phyloP scores from a whole-genome alignment of 37 sponge, comb jelly and placozoan species.

The Spongia lamella region DNA sequence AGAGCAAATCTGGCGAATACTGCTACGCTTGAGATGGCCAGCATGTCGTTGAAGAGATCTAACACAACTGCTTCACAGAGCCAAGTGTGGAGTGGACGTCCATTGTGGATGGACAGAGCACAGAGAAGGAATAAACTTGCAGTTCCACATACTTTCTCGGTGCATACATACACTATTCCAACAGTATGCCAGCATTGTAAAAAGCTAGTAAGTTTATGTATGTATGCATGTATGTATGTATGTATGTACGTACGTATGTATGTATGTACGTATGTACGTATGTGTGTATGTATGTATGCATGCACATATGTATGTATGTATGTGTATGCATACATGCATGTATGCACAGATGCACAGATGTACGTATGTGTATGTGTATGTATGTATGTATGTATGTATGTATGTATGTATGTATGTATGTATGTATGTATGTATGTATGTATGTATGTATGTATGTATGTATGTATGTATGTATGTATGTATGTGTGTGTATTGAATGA shows the following conservation, averaged over 20 bases:
- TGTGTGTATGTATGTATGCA: too few relatives aligned
- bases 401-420: too few relatives aligned
- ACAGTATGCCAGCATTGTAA: conserved; percentile 89
- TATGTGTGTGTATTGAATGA: neutral
- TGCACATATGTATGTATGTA: too few relatives aligned
- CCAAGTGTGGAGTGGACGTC: conserved; percentile 75
- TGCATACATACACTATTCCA: conserved; percentile 73
- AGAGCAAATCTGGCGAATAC: conserved; percentile 21
- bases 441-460: too few relatives aligned
- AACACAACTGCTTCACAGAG: neutral
- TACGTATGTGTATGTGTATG: too few relatives aligned
- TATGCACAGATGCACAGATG: too few relatives aligned
- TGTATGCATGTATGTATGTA: neutral
- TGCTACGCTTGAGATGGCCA: neutral
- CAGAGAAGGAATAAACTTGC: conserved; percentile 40
- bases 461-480: too few relatives aligned
- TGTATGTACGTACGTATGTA: too few relatives aligned
- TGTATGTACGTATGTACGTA: neutral
- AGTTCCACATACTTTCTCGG: conserved; percentile 89
- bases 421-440: too few relatives aligned
- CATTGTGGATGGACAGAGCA: conserved; percentile 77
- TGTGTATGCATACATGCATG: neutral
- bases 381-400: neutral
- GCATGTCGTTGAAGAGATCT: conserved; percentile 17
- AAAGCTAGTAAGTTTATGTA: conserved; percentile 70